Conservation (phyloP, 2,797 vertebrate species). For the Sphaeramia orbicularis region DNA sequence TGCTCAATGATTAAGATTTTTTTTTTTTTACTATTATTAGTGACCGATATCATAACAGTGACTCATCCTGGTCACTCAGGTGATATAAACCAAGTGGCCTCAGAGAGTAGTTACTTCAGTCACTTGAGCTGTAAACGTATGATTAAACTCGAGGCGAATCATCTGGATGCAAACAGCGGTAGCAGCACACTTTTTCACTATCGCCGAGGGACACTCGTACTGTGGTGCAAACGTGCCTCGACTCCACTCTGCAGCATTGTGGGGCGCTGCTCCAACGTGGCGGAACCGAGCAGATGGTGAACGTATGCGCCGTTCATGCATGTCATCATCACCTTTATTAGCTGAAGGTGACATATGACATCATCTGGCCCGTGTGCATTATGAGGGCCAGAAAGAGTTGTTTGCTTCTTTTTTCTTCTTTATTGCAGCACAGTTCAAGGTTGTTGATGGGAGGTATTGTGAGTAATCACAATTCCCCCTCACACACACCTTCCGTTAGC, state of each 20-base stretch:
- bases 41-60: conserved; percentile 19
- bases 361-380: conserved; percentile 71
- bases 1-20: not conserved
- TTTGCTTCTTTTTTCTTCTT: conserved; percentile 59
- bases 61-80: conserved; percentile 20
- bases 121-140: conserved; percentile 41
- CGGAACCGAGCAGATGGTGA: conserved; percentile 81
- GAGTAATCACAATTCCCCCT: conserved; percentile 62
- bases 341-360: conserved; percentile 85
- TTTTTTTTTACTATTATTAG: not conserved
- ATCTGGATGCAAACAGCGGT: conserved; percentile 64
- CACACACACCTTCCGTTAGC: conserved; percentile 21
- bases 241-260: conserved; percentile 61
- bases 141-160: conserved; percentile 64
- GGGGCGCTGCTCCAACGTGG: conserved; percentile 57
- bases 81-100: conserved; percentile 43
- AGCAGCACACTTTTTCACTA: conserved; percentile 37
- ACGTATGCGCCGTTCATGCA: conserved; percentile 78
- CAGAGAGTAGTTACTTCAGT: conserved; percentile 51
- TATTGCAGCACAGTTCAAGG: conserved; percentile 71
- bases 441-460: conserved; percentile 73
- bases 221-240: conserved; percentile 50
- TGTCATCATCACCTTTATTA: conserved; percentile 85
- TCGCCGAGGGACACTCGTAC: conserved; percentile 45
- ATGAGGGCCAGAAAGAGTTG: conserved; percentile 59